These are phyloP conservation scores for Catocala sponsa DNA, from an alignment of 2,888 invertebrate genomes.

Conservation along the genomic window DNA sequence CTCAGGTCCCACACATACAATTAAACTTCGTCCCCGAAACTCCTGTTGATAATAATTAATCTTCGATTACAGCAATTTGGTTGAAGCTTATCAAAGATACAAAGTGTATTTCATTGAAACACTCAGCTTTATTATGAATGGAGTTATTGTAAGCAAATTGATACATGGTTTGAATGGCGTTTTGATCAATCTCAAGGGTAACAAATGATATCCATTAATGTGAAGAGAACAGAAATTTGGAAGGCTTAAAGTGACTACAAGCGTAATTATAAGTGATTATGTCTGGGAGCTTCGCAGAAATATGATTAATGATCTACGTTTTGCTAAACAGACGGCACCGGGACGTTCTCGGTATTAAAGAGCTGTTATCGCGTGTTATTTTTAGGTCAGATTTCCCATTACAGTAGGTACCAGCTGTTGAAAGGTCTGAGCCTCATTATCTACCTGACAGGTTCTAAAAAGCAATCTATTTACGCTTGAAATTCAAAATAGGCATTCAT, in stretches of 20 bases:
- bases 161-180: conserved; percentile 21
- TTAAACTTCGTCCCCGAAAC: conserved; percentile 15
- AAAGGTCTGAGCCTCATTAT: not conserved
- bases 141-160: conserved; percentile 24
- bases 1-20: conserved; percentile 5
- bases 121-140: conserved; percentile 4
- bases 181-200: conserved; percentile 42
- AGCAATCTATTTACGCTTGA: not conserved
- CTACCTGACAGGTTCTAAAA: not conserved
- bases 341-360: conserved; percentile 7
- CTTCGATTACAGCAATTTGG: conserved; percentile 6
- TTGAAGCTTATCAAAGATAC: conserved; percentile 3
- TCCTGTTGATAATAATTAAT: conserved; percentile 11
- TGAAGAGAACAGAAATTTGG: conserved; percentile 51
- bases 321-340: conserved; percentile 40
- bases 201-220: conserved; percentile 64
- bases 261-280: conserved; percentile 69
- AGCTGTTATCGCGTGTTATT: conserved; percentile 15
- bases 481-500: no score
- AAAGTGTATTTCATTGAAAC: conserved; percentile 4
- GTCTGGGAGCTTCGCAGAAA: conserved; percentile 53
- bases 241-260: conserved; percentile 59
- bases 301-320: conserved; percentile 58
- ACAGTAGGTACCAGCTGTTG: conserved; percentile 1
- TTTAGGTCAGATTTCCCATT: conserved; percentile 8